Base-by-base conservation (phyloP, 2,888 invertebrate genomes). In the Lasius platythorax region DNA sequence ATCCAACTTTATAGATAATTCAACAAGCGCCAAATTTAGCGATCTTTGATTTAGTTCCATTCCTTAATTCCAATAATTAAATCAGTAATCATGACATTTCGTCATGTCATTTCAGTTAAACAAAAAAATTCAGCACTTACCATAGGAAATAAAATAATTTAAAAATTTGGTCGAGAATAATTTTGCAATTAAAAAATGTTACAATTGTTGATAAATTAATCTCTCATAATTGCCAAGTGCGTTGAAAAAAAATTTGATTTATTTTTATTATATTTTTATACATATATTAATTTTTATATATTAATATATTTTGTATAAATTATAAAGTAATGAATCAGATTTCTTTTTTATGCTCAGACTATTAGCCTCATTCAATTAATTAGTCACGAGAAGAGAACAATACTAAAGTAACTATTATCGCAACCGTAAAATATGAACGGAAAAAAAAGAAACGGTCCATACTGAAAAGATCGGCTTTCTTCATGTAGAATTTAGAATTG, bases 391-490 rank as follows among this genome's bases (percentile, higher is more conserved):
- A 37, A 37, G 64, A 40, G 40, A 78, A 67, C 11, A 68, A 46
- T 67, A 68, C n/a, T 40, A 40, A 56, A 67, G 8, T 37, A 66
- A 64, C 53, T 40, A 28, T 67, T 28, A 30, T 56, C 53, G 53
- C 53, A n/a, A 53, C n/a, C n/a, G 8, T 67, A 40, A 56, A 56
- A 67, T 23, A 23, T 40, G 15, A 78, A 68, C 30, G n/a, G 40
- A 53, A 56, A 12, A 56, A 67, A 67, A 67, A 15, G 56, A 40
- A 46, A 56, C 5, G 11, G 5, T 15, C 43, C 30, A 11, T 40
- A 9, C 37, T 68, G 40, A 40, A 53, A 56, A 68, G 30, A 28
- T 67, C 28, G 33, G 12, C 78, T 78, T 78, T 68, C 78, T 56
- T 67, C 28, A 28, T 18, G n/a, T 18, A 1, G 5, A 9, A 40